Conservation (phyloP, 1,140 invertebrate genomes). For the Ceratina calcarata region DNA sequence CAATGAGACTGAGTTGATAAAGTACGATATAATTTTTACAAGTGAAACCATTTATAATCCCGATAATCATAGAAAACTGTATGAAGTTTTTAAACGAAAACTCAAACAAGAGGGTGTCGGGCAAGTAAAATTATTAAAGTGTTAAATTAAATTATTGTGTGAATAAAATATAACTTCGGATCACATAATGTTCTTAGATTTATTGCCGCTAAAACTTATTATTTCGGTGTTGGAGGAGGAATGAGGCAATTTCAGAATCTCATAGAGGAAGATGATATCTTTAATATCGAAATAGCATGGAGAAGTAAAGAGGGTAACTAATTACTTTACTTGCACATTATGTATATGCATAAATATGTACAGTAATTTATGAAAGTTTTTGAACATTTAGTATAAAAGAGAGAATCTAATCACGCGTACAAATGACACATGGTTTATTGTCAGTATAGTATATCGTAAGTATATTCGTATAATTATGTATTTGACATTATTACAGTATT, state of each 20-base stretch:
- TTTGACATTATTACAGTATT: too few species aligned
- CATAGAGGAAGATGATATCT: conserved; percentile 80
- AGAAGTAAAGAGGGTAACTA: conserved; percentile 80
- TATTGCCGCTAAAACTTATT: conserved; percentile 91
- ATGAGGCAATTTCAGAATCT: conserved; percentile 86
- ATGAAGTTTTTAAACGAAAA: conserved; percentile 84
- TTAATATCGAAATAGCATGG: conserved; percentile 83
- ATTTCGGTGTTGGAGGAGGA: conserved; percentile 95
- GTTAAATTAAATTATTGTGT: conserved; percentile 24
- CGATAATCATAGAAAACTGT: conserved; percentile 88
- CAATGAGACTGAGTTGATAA: conserved; percentile 71
- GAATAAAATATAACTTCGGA: conserved; percentile 9
- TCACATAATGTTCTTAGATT: conserved; percentile 78
- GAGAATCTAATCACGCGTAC: too few species aligned
- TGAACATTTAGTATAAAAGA: too few species aligned
- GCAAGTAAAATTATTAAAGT: conserved; percentile 67
- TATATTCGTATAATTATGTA: too few species aligned
- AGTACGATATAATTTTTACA: conserved; percentile 92
- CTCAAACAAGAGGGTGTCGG: conserved; percentile 85
- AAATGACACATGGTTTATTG: too few species aligned
- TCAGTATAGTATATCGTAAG: too few species aligned
- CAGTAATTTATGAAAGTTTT: too few species aligned
- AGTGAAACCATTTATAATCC: conserved; percentile 96
- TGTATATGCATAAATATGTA: conserved; percentile 19
- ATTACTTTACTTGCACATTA: conserved; percentile 8